Percentiles rank a stretch among this genome's conserved stretches.
Evolutionary conservation across 37 sponge, comb jelly and placozoan species (phyloP).

Genomic region (Tethya wilhelma): DNA sequence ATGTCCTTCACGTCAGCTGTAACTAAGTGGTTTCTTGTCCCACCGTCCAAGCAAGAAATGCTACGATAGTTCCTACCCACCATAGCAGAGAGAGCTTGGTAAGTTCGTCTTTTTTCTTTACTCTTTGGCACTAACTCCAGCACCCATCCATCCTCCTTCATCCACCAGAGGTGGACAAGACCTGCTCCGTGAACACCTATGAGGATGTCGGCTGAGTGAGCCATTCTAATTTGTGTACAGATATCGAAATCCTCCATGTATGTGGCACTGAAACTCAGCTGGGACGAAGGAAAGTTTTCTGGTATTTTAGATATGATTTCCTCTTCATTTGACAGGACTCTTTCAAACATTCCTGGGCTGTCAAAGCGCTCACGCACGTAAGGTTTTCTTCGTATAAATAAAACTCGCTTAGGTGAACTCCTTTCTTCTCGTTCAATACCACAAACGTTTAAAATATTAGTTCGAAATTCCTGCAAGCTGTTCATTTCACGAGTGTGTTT

Average conservation of each 20-base stretch:
- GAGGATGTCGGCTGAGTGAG: slow-evolving; percentile 53
- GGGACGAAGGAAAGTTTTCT: slow-evolving; percentile 12
- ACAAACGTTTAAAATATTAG: background rate
- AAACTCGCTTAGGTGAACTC: background rate
- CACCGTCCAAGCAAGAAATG: too few species aligned
- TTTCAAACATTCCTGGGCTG: slow-evolving; percentile 11
- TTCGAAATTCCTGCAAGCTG: background rate
- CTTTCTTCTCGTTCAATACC: background rate
- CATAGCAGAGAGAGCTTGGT: slow-evolving; percentile 41
- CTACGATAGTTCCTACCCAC: slow-evolving; percentile 35
- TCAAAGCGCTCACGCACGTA: slow-evolving; percentile 45
- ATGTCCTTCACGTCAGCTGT: too few species aligned
- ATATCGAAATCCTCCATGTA: slow-evolving; percentile 52
- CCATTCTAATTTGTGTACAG: slow-evolving; percentile 60
- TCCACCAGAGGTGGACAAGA: slow-evolving; percentile 74
- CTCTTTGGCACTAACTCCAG: slow-evolving; percentile 58
- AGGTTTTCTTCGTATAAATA: slow-evolving; percentile 52
- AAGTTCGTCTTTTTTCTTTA: slow-evolving; percentile 38
- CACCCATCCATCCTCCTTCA: slow-evolving; percentile 38
- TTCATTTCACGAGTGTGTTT: too few species aligned
- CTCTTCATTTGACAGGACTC: slow-evolving; percentile 47
- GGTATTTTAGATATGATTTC: slow-evolving; percentile 34
- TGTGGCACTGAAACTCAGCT: slow-evolving; percentile 2
- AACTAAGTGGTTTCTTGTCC: too few species aligned
- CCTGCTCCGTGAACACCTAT: slow-evolving; percentile 80